These are phyloP conservation scores for Lepilemur septentrionalis DNA, from an alignment of 2,797 vertebrate genomes.

Conservation along the genomic window DNA sequence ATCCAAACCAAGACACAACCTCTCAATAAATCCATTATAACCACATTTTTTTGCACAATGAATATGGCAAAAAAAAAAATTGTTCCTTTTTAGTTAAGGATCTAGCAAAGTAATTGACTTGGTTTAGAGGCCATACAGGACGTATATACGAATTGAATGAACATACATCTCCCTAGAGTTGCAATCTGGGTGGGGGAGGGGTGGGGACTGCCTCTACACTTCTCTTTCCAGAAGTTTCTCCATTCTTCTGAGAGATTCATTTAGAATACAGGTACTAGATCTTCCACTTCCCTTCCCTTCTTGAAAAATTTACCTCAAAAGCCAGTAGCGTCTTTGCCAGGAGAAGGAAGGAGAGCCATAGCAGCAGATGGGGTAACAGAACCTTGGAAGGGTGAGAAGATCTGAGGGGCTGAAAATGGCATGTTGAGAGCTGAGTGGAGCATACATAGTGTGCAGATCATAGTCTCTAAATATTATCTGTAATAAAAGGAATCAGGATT, in stretches of 20 bases:
- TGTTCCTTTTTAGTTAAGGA: background rate
- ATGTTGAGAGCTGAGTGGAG: background rate
- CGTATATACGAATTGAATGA: too few species aligned
- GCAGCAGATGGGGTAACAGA: background rate
- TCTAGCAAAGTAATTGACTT: background rate
- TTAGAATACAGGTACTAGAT: background rate
- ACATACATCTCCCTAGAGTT: background rate
- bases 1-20: background rate
- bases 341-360: background rate
- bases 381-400: background rate
- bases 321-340: background rate
- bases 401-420: background rate
- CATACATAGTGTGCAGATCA: background rate
- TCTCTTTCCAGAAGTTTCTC: background rate
- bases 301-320: background rate
- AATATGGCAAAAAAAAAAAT: background rate
- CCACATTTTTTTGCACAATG: background rate
- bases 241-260: background rate
- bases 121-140: background rate
- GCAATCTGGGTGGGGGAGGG: background rate
- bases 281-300: background rate
- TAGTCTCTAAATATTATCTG: background rate
- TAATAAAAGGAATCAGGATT: background rate
- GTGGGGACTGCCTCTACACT: background rate
- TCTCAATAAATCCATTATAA: background rate